Base-by-base conservation (phyloP, 2,113 vertebrate genomes). In the Prinia subflava region DNA sequence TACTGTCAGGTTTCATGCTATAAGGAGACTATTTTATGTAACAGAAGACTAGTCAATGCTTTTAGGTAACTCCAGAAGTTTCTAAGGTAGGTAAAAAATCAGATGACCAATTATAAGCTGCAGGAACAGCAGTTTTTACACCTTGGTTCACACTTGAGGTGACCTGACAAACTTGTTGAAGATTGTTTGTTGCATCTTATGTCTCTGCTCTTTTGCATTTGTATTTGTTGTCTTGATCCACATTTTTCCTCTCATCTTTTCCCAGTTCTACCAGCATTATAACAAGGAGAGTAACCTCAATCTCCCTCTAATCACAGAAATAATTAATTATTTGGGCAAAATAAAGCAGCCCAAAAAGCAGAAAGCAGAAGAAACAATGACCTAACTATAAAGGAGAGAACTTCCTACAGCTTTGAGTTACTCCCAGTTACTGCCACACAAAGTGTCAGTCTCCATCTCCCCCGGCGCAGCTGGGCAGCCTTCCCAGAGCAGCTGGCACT, bases 21-120 rank as follows among this genome's bases (percentile, higher is more conserved):
- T 39, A 41, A 60, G 85, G 55, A 95, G 52, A 62, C 49, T 78
- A 81, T 57, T 93, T 96, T 80, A 87, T 77, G 71, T 89, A 88
- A 91, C 64, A 35, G 35, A 46, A 88, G 47, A n/a, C 31, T 22
- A 52, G 56, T n/a, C 52, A 83, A 30, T 37, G 64, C 49, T 78
- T 76, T 31, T 12, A 70, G 44, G 60, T 50, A 77, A 63, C 64
- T 74, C 7, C 50, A 39, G 68, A 4, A 11, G 37, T 85, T 87
- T 87, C 87, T 35, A 73, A 75, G 31, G 55, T 16, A 75, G 50
- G 65, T 37, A 31, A 46, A 46, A 46, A 44, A 44, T 20, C 44
- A 46, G 44, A 46, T 15, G 30, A 44, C 24, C 41, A 68, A 88
- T 68, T 39, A 77, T 18, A 46, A 79, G 42, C 59, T 63, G 22